Conservation (phyloP, 2,113 vertebrate species). For the Myrmecophaga tridactyla region DNA sequence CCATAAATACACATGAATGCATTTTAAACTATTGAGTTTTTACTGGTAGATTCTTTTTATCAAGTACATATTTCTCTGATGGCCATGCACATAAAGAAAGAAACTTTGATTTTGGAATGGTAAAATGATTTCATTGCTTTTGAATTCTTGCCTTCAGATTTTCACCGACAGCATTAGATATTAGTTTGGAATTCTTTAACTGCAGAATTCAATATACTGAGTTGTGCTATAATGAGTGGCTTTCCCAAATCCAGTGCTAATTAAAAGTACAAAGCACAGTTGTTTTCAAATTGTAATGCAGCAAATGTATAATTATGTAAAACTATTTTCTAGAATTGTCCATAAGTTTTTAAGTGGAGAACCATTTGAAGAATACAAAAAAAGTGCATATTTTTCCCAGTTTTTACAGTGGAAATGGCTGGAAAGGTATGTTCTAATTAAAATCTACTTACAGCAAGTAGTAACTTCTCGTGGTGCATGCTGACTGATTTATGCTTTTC, state of each 20-base stretch:
- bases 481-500: background rate
- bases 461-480: background rate
- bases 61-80: background rate
- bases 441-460: background rate
- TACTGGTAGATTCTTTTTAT: background rate
- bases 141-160: background rate
- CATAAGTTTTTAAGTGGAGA: slow-evolving; percentile 90
- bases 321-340: slow-evolving; percentile 85
- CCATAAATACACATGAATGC: background rate
- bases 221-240: background rate
- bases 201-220: background rate
- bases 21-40: background rate
- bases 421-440: slow-evolving; percentile 88
- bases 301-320: background rate
- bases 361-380: slow-evolving; percentile 92
- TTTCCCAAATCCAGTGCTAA: background rate
- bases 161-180: background rate
- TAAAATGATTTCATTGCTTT: background rate
- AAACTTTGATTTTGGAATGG: background rate
- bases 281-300: background rate
- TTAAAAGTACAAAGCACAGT: too few relatives aligned
- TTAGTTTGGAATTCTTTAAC: background rate
- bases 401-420: slow-evolving; percentile 98
- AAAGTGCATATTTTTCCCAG: slow-evolving; percentile 91
- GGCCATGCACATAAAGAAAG: background rate